These are phyloP conservation scores for Capreolus pygargus DNA, from an alignment of 2,113 vertebrate genomes.

Conservation along the genomic window DNA sequence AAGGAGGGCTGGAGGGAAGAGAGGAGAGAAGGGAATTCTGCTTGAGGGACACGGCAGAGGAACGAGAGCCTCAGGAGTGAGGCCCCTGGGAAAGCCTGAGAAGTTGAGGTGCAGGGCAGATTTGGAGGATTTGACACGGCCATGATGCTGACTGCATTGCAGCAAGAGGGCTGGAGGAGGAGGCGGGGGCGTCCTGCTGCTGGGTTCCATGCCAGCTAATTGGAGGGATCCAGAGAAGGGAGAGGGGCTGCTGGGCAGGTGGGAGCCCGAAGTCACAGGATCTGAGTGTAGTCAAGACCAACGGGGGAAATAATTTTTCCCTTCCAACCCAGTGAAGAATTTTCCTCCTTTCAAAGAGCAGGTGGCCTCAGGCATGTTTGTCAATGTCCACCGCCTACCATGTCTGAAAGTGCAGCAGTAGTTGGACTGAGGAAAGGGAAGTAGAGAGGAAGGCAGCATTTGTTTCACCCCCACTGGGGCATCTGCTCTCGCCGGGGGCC, in stretches of 20 bases:
- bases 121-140: fast-evolving
- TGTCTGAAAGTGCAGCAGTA: background rate
- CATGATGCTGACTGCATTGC: fast-evolving
- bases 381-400: fast-evolving
- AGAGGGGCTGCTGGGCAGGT: no score
- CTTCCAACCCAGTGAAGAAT: background rate
- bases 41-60: background rate
- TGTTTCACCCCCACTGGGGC: background rate
- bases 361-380: background rate
- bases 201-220: background rate
- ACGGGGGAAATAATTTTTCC: background rate
- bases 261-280: background rate
- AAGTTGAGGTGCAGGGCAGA: background rate
- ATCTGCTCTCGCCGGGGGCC: fast-evolving
- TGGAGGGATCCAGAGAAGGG: background rate
- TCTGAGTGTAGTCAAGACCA: background rate
- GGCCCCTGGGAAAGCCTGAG: background rate
- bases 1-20: background rate
- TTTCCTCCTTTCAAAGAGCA: background rate
- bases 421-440: background rate
- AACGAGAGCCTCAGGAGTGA: background rate
- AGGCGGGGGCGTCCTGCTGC: fast-evolving
- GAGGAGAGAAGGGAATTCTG: background rate
- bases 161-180: background rate
- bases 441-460: fast-evolving